These are phyloP conservation scores for Corythornis leucogaster DNA, from an alignment of 2,797 vertebrate species.

Conservation along the genomic window DNA sequence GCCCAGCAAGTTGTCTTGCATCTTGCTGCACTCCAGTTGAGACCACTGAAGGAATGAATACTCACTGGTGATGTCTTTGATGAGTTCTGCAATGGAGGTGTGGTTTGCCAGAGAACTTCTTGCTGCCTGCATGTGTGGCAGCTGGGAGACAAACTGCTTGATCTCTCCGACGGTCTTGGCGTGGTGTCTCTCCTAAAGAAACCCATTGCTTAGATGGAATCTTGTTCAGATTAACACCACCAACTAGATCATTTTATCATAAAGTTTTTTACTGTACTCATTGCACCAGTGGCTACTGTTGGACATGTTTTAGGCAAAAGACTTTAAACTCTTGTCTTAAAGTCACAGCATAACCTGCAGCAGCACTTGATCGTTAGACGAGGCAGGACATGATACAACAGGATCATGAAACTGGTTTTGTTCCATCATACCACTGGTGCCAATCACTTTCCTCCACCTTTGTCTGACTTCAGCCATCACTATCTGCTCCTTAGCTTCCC, in stretches of 20 bases:
- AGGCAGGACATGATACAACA: not conserved
- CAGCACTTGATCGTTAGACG: not conserved
- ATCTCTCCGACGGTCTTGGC: conserved; percentile 98
- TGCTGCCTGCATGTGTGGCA: conserved; percentile 98
- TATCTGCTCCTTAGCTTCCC: not conserved
- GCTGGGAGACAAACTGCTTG: conserved; percentile 97
- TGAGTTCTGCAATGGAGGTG: conserved; percentile 95
- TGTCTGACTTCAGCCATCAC: not conserved
- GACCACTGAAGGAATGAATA: not conserved
- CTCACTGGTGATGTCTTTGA: conserved; percentile 97
- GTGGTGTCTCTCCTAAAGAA: conserved; percentile 90
- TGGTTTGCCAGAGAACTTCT: conserved; percentile 96
- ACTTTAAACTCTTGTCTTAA: not conserved
- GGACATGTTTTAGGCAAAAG: not conserved
- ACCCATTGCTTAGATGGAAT: not conserved
- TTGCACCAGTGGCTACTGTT: not conserved
- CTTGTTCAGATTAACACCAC: not conserved
- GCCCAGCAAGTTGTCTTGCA: not conserved
- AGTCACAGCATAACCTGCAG: not conserved
- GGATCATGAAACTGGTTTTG: not conserved
- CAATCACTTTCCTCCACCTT: not conserved
- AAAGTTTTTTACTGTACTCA: not conserved
- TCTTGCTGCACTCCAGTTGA: not conserved
- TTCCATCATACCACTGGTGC: not conserved
- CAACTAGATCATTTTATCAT: not conserved